Evolutionary conservation across 2,797 vertebrate species (phyloP).

Genomic region (Calcarius lapponicus): DNA sequence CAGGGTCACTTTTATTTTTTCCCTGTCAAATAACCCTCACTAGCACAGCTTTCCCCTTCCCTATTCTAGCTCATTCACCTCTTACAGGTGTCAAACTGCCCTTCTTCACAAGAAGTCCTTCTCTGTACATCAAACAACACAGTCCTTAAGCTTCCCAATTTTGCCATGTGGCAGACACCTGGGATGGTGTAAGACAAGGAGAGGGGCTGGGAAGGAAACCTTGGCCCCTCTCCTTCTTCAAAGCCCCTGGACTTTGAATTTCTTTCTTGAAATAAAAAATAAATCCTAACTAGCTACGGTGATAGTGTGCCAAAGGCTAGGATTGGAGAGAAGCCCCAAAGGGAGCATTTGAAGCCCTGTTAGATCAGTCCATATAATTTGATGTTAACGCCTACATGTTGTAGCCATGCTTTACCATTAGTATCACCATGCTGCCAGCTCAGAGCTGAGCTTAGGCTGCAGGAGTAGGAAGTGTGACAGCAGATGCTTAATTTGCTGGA

Average conservation of each 20-base stretch:
- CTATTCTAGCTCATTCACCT: background rate
- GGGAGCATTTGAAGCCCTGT: background rate
- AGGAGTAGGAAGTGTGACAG: background rate
- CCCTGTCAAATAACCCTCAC: background rate
- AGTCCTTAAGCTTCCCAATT: background rate
- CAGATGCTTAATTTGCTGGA: background rate
- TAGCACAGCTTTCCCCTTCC: background rate
- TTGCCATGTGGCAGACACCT: accelerated
- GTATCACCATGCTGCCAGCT: background rate
- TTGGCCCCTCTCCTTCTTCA: background rate
- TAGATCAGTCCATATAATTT: background rate
- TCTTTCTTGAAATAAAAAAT: background rate
- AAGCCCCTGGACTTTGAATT: background rate
- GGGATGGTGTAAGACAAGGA: background rate
- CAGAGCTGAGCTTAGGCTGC: background rate
- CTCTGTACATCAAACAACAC: background rate
- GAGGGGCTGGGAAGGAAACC: background rate
- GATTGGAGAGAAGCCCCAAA: background rate
- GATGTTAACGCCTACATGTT: background rate
- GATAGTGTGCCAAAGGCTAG: background rate
- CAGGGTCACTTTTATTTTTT: background rate
- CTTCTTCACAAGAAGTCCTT: background rate
- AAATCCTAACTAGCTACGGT: background rate
- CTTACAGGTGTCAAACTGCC: background rate
- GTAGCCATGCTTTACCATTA: background rate